Evolutionary conservation across 2,797 vertebrate genomes (phyloP).

Genomic region (Cossypha dichroa): DNA sequence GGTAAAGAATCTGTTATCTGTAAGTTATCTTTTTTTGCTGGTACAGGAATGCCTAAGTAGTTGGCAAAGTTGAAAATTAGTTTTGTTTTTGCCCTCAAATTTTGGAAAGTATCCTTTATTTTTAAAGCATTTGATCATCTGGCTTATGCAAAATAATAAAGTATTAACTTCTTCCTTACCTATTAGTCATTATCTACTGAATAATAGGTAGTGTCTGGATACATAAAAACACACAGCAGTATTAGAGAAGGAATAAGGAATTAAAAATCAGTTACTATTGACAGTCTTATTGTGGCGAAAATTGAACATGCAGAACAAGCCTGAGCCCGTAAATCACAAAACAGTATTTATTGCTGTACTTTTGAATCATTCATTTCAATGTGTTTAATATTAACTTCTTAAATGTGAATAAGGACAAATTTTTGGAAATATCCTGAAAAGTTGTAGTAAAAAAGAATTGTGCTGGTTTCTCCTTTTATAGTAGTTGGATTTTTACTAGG

Average conservation of each 20-base stretch:
- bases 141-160: neutral
- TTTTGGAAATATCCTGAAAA: neutral
- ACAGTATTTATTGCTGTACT: neutral
- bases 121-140: neutral
- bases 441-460: neutral
- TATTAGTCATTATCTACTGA: neutral
- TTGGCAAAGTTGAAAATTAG: neutral
- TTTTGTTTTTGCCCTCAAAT: neutral
- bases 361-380: neutral
- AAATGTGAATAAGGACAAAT: rapidly evolving
- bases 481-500: neutral
- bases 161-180: neutral
- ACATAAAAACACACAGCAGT: neutral
- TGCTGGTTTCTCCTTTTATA: neutral
- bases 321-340: neutral
- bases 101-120: neutral
- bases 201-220: neutral
- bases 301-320: neutral
- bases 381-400: neutral
- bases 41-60: neutral
- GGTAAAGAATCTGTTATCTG: neutral
- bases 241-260: neutral
- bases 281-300: neutral
- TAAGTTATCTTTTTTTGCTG: neutral
- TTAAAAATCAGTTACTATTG: neutral